Evolutionary conservation across 2,797 vertebrate species (phyloP), one percentile per base, ranked within the genome.

Genomic region (Ispidina lecontei): DNA sequence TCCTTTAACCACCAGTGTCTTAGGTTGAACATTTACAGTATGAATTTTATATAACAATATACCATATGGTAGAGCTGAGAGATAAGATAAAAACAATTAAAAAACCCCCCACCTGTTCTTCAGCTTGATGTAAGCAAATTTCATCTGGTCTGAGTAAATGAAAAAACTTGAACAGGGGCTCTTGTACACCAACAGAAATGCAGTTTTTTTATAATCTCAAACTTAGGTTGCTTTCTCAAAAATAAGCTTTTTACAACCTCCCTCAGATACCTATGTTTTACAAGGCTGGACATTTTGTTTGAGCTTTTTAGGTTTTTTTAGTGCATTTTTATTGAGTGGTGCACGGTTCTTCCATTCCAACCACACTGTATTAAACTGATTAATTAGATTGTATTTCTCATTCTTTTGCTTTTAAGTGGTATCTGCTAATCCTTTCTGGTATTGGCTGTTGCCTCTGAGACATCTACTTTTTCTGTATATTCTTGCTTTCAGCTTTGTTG

Each of bases 401-500:
- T 64, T 90, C 16, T 70, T 91, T 55, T 81, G 5, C 31, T 74
- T 91, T 78, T 60, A 44, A 79, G 9, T 47, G 33, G 3, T 70
- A 51, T 25, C 56, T 92, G 25, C 26, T 68, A 46, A 71, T 58
- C 23, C 15, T 78, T 84, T 81, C 70, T 73, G 9, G 25, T 44
- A 44, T 35, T 71, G 23, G 5, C 28, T 78, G 9, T 37, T 31
- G 13, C 64, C 71, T 83, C 16, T n/a, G 29, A 69, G 77, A 76
- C 67, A 63, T 23, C 20, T 21, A 29, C 31, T 54, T 73, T 43
- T 84, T 22, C 73, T 51, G 5, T 23, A 31, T 43, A 23, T 59
- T 91, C 26, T 84, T 88, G 19, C 5, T 80, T 92, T 88, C 63
- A 67, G 14, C 77, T 90, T 70, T 58, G 26, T 73, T 91, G 88